Evolutionary conservation across 2,113 vertebrate species (phyloP).

Genomic region (Albula glossodonta): DNA sequence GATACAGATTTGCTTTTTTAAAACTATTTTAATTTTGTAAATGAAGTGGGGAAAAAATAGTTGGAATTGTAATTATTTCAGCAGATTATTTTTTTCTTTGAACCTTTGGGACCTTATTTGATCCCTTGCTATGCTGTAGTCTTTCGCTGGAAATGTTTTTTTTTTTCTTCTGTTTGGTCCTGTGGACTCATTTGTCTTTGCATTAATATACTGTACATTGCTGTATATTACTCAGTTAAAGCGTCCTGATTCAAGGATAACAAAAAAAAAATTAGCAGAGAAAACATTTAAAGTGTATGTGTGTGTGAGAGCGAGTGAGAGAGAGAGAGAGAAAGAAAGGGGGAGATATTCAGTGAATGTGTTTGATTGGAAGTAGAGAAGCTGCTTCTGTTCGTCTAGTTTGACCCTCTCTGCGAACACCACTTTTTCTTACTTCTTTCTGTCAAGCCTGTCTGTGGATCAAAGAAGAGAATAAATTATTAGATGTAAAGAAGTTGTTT

Average conservation of each 20-base stretch:
- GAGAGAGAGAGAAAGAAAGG: too few species aligned
- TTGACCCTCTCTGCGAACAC: constrained; percentile 7
- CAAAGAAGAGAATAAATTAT: constrained; percentile 35
- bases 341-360: too few species aligned
- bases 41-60: neutral
- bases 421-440: neutral
- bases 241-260: constrained; percentile 23
- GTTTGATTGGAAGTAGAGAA: too few species aligned
- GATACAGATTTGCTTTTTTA: neutral
- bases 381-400: neutral
- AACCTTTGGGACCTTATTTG: neutral
- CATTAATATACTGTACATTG: constrained; percentile 3
- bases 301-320: neutral
- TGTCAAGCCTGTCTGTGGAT: constrained; percentile 5
- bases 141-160: constrained; percentile 15
- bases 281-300: neutral
- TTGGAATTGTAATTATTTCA: neutral
- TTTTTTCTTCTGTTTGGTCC: constrained; percentile 7
- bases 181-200: constrained; percentile 22
- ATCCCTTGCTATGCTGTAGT: neutral
- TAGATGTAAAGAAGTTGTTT: constrained; percentile 20
- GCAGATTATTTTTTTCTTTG: neutral
- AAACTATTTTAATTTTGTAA: neutral
- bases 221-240: neutral
- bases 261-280: neutral